phyloP scores from a whole-genome alignment of 1,140 invertebrate species.

The Neuroterus valhalla region DNA sequence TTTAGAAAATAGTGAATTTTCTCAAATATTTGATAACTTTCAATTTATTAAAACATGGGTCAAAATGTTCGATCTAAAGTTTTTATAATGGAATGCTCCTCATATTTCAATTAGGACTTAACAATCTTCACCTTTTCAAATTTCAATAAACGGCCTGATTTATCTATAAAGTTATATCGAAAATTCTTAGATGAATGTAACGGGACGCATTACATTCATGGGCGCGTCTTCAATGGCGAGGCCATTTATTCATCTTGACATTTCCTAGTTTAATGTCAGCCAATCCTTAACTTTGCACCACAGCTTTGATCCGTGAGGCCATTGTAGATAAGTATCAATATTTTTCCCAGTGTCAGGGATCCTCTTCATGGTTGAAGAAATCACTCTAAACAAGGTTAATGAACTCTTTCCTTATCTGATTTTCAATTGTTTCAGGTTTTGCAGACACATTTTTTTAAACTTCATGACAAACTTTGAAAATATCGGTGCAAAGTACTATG shows the following conservation, averaged over 20 bases:
- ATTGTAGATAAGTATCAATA: constrained; percentile 12
- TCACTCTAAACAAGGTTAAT: neutral
- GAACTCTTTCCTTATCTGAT: neutral
- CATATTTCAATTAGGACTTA: no score
- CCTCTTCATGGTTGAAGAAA: neutral
- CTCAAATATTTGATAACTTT: no score
- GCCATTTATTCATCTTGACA: constrained; percentile 43
- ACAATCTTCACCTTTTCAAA: no score
- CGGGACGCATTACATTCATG: constrained; percentile 33
- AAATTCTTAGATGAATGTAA: neutral
- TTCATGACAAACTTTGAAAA: no score
- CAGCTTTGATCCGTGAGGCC: neutral
- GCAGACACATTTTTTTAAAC: no score
- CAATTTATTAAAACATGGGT: no score
- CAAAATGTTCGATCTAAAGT: no score
- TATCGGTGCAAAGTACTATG: no score
- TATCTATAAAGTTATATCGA: neutral
- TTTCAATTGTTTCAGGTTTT: no score
- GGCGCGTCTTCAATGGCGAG: constrained; percentile 37
- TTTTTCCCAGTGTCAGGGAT: constrained; percentile 22
- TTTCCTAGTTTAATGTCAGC: constrained; percentile 41
- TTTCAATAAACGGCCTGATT: no score
- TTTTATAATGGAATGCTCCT: no score
- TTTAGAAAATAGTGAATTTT: no score
- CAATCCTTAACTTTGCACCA: constrained; percentile 28